These are phyloP conservation scores for Dolichallabes microphthalmus DNA, from an alignment of 2,113 vertebrate genomes.

Conservation along the genomic window DNA sequence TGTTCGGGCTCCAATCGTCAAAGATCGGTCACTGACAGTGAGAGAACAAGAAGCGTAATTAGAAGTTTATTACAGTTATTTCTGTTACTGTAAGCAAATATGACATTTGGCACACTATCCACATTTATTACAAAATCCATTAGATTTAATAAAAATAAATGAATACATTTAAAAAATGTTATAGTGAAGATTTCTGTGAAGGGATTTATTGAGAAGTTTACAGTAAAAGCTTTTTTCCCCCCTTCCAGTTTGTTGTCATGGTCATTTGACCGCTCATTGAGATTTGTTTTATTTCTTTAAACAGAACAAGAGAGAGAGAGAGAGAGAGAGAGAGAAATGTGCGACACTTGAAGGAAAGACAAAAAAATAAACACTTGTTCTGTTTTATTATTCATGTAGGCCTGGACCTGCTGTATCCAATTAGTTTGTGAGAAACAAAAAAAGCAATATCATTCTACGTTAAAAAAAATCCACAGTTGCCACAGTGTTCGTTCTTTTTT, in stretches of 20 bases:
- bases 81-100: too few species aligned
- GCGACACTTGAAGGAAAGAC: background rate
- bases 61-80: too few species aligned
- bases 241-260: too few species aligned
- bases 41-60: too few species aligned
- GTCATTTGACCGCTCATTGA: too few species aligned
- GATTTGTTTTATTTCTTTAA: background rate
- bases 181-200: background rate
- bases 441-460: background rate
- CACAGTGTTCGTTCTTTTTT: background rate
- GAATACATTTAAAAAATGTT: background rate
- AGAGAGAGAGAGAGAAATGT: background rate
- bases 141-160: too few species aligned
- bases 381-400: background rate
- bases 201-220: background rate
- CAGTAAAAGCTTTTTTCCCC: background rate
- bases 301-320: background rate
- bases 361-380: background rate
- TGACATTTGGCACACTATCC: too few species aligned
- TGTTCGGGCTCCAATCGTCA: too few species aligned
- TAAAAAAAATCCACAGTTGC: background rate
- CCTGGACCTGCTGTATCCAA: background rate
- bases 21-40: too few species aligned
- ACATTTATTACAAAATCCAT: too few species aligned
- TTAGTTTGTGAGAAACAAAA: background rate